Base-by-base conservation (phyloP, 2,888 invertebrate genomes). In the Choreutis nemorana region DNA sequence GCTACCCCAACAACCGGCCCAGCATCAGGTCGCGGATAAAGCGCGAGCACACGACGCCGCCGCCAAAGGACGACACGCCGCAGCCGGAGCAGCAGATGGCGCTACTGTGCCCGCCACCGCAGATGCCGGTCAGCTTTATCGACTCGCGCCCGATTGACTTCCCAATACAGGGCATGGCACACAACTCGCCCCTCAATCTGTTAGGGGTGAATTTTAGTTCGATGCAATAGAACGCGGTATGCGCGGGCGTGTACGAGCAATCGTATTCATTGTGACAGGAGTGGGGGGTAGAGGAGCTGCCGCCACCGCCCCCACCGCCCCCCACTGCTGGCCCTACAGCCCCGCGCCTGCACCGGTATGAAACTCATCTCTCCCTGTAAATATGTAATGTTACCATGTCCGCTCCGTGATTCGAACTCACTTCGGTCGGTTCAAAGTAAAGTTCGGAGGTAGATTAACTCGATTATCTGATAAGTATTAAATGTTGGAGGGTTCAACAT, bases 1-100 rank as follows among this genome's bases (percentile, higher is more conserved):
- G 91, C 0, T 91, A 91, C 60, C 90, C 90, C 1, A 89, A 90
- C 48, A 89, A 86, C 52, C 78, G 91, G 42, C 86, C 90, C 8
- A 90, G 90, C 54, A 86, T 90, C 40, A 90, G 89, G 53, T 87
- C 85, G 41, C 78, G 90, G 26, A 87, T 89, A 30, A 88, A 88
- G 41, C 83, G 86, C 35, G 86, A 86, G 50, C 83, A 84, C 54
- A 73, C 84, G 23, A 81, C 86, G 11, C 85, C 86, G 4, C 85
- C 86, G 23, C 72, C 67, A 29, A 82, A 82, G 51, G 70, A 72
- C 3, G 73, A 72, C 26, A 33, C 41, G 7, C 57, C 47, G 13
- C 55, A 41, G 12, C 54, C 45, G 2, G 68, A 67, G 1, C 68
- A 63, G 28, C 73, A 75, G 47, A 65, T 73, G 75, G 73, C 85